phyloP scores from a whole-genome alignment of 2,797 vertebrate species.

The Notamacropus eugenii region DNA sequence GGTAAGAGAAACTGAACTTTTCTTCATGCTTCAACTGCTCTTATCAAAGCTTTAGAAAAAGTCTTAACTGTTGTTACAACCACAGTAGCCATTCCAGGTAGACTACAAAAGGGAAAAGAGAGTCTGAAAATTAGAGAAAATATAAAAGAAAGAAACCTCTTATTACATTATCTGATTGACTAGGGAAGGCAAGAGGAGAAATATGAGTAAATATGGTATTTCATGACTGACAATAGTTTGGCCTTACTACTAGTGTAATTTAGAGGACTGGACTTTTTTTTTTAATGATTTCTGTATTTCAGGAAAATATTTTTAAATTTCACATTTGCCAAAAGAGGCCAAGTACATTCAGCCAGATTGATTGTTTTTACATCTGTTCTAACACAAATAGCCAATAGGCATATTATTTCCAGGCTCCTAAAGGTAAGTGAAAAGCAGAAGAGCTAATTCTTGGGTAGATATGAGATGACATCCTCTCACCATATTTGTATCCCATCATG shows the following conservation, averaged over 20 bases:
- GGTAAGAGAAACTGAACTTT: neutral
- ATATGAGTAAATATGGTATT: conserved; percentile 9
- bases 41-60: neutral
- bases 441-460: conserved; percentile 62
- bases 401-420: conserved; percentile 72
- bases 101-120: neutral
- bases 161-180: neutral
- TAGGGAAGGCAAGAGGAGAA: neutral
- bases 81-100: neutral
- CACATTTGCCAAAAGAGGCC: conserved; percentile 44
- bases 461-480: conserved; percentile 23
- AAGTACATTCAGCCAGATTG: conserved; percentile 40
- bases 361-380: conserved; percentile 71
- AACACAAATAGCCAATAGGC: conserved; percentile 71
- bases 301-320: conserved; percentile 47
- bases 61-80: neutral
- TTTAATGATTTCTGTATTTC: conserved; percentile 37
- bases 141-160: neutral
- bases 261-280: conserved; percentile 1
- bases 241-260: conserved; percentile 39
- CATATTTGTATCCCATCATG: neutral
- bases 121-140: neutral
- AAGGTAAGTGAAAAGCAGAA: conserved; percentile 60
- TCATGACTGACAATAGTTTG: conserved; percentile 27
- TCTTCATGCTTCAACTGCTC: neutral